Conservation (phyloP, 2,113 vertebrate genomes). For the Centropus unirufus region DNA sequence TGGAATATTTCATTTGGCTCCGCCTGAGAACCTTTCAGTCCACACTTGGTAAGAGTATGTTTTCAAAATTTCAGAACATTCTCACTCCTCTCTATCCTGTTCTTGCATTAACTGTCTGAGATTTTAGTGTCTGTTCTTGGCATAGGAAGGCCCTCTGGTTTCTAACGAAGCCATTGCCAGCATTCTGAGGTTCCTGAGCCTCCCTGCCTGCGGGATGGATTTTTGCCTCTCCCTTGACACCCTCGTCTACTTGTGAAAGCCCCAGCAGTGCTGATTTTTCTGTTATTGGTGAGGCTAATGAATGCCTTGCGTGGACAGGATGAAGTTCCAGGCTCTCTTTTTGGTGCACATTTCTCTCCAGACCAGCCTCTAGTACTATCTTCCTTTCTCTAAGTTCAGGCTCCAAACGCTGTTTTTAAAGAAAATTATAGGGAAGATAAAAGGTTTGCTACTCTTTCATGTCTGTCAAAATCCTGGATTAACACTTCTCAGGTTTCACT, state of each 20-base stretch:
- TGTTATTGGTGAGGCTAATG: conserved; percentile 59
- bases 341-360: background rate
- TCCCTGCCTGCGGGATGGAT: conserved; percentile 51
- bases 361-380: background rate
- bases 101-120: conserved; percentile 61
- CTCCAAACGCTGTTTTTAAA: conserved; percentile 1
- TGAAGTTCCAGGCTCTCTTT: conserved; percentile 35
- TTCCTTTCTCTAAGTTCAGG: background rate
- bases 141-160: conserved; percentile 50
- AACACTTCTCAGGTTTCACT: background rate
- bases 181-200: conserved; percentile 58
- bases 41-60: conserved; percentile 41
- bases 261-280: conserved; percentile 57
- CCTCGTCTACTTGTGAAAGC: conserved; percentile 63
- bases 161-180: conserved; percentile 58
- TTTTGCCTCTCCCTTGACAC: conserved; percentile 64
- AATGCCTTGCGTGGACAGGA: conserved; percentile 45
- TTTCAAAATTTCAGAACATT: conserved; percentile 63
- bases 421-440: background rate
- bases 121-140: conserved; percentile 68
- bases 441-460: background rate
- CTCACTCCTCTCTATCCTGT: conserved; percentile 46
- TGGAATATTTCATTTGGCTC: conserved; percentile 66
- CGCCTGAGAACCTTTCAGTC: conserved; percentile 53
- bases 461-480: background rate